These are phyloP conservation scores for Aphelenchoides fujianensis DNA, from an alignment of 1,140 invertebrate species.

Conservation along the genomic window DNA sequence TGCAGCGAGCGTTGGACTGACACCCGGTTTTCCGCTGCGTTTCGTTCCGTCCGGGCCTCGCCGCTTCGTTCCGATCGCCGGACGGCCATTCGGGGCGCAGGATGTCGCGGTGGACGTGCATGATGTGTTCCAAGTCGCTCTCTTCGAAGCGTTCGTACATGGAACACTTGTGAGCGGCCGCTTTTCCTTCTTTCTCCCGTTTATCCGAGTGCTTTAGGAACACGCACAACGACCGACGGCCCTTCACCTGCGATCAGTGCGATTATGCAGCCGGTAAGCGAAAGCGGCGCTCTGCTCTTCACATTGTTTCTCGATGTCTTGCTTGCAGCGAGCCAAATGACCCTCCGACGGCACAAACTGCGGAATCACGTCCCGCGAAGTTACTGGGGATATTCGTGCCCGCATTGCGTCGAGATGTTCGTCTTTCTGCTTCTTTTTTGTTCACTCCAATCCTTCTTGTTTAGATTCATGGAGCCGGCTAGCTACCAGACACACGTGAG, in stretches of 20 bases:
- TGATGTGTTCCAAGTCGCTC: constrained; percentile 47
- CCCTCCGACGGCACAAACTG: constrained; percentile 55
- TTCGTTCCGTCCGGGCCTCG: not conserved
- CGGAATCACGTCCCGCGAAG: constrained; percentile 52
- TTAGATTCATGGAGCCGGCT: constrained; percentile 57
- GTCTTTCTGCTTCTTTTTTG: not conserved
- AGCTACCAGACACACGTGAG: constrained; percentile 60
- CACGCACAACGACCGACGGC: constrained; percentile 48
- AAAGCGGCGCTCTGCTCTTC: constrained; percentile 1
- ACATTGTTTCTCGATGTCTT: constrained; percentile 40
- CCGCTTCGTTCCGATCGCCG: not conserved
- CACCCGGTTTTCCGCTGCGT: not conserved
- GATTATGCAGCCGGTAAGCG: constrained; percentile 56
- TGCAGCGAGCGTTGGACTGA: too few relatives aligned
- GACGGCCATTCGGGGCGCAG: not conserved
- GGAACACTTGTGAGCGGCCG: constrained; percentile 51
- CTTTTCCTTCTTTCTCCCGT: not conserved
- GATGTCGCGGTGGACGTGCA: constrained; percentile 28
- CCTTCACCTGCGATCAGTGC: constrained; percentile 57
- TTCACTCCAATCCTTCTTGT: not conserved
- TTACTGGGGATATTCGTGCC: constrained; percentile 58
- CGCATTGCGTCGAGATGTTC: constrained; percentile 53
- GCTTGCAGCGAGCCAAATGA: constrained; percentile 62
- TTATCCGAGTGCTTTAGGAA: constrained; percentile 40
- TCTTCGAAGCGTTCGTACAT: constrained; percentile 60